phyloP scores from a whole-genome alignment of 92 coral and sea anemone species.

The Parazoanthus darwini region DNA sequence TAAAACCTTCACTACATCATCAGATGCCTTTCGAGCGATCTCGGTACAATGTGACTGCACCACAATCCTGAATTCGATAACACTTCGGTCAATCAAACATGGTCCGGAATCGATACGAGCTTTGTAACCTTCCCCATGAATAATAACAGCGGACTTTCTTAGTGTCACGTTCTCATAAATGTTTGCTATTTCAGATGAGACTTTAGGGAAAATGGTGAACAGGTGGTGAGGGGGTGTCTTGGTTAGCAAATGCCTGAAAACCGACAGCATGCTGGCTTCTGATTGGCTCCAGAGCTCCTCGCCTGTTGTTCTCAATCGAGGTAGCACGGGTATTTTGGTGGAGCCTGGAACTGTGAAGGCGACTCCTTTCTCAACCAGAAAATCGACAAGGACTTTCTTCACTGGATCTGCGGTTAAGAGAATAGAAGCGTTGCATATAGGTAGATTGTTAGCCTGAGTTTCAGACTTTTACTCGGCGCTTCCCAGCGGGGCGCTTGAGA shows the following conservation, averaged over 20 bases:
- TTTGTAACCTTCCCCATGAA: conserved; percentile 49
- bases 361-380: conserved; percentile 56
- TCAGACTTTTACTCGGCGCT: too few relatives aligned
- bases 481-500: too few relatives aligned
- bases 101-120: conserved; percentile 70
- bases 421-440: too few relatives aligned
- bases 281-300: conserved; percentile 56
- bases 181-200: conserved; percentile 45
- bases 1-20: conserved; percentile 30
- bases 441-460: too few relatives aligned
- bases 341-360: conserved; percentile 44
- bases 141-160: conserved; percentile 10
- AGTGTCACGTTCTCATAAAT: conserved; percentile 21
- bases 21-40: conserved; percentile 16
- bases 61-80: conserved; percentile 54
- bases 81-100: conserved; percentile 50
- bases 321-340: conserved; percentile 47
- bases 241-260: conserved; percentile 55
- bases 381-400: conserved; percentile 45
- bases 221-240: conserved; percentile 50
- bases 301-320: conserved; percentile 41
- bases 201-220: conserved; percentile 45
- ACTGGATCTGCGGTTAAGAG: conserved; percentile 41
- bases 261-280: conserved; percentile 47
- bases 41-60: conserved; percentile 45